Percentiles rank a stretch among this genome's conserved stretches.
Evolutionary conservation across 2,113 vertebrate genomes (phyloP).

Genomic region (Melanerpes formicivorus): DNA sequence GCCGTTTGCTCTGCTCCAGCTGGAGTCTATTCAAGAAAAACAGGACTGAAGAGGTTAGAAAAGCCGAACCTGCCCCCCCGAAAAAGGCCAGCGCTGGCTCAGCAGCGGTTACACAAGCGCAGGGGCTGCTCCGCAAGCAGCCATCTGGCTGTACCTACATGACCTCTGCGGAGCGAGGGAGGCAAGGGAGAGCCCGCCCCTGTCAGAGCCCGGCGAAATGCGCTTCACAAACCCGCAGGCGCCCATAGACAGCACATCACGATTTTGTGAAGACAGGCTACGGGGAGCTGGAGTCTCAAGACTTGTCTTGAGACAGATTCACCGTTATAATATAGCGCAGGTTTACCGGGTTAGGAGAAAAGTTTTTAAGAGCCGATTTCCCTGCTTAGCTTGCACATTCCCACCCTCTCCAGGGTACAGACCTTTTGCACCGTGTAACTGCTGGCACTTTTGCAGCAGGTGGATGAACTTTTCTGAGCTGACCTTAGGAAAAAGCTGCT

Average conservation of each 20-base stretch:
- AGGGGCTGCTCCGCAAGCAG: not conserved
- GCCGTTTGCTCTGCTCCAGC: not conserved
- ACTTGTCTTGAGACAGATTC: not conserved
- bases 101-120: not conserved
- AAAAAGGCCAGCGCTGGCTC: accelerated
- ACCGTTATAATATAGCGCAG: not conserved
- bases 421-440: not conserved
- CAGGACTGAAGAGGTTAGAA: not conserved
- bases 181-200: not conserved
- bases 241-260: accelerated
- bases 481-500: not conserved
- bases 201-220: accelerated
- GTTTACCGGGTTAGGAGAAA: not conserved
- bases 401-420: not conserved
- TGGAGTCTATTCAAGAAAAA: not conserved
- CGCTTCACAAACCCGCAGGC: not conserved
- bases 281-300: not conserved
- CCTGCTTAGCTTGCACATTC: not conserved
- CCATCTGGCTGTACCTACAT: not conserved
- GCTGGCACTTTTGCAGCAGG: not conserved
- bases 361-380: not conserved
- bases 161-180: not conserved
- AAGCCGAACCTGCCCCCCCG: not conserved
- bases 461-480: not conserved
- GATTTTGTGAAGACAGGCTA: not conserved